Percentiles rank a stretch among this genome's conserved stretches.
These are phyloP conservation scores for Drosophila borealis DNA, from an alignment of 2,888 invertebrate species.

Conservation along the genomic window DNA sequence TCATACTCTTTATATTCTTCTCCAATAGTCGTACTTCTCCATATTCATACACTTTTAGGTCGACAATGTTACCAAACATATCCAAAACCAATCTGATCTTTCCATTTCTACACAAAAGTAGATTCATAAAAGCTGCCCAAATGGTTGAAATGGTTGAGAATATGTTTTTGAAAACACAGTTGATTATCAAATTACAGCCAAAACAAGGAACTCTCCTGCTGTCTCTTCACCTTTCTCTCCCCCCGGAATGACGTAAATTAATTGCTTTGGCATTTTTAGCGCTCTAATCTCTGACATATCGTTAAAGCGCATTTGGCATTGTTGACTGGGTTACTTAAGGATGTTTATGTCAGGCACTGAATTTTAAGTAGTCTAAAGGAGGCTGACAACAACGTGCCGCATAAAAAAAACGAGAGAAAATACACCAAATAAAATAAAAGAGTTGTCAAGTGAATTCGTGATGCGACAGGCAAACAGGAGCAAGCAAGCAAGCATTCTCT, in stretches of 20 bases:
- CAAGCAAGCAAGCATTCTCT: not conserved
- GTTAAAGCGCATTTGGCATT: conserved; percentile 73
- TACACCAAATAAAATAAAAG: conserved; percentile 55
- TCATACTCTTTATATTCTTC: no score
- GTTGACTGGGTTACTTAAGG: conserved; percentile 68
- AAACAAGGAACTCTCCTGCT: not conserved
- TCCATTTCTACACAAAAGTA: not conserved
- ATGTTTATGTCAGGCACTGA: conserved; percentile 77
- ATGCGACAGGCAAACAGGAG: conserved; percentile 49
- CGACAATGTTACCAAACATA: no score
- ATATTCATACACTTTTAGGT: no score
- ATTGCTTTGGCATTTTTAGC: conserved; percentile 57
- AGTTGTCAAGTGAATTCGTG: conserved; percentile 79
- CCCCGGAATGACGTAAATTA: conserved; percentile 57
- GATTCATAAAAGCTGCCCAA: not conserved
- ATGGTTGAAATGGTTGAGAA: not conserved
- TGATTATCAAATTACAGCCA: conserved; percentile 19
- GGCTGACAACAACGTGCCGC: conserved; percentile 50
- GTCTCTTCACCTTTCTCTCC: not conserved
- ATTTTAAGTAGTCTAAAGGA: conserved; percentile 73
- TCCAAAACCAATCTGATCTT: no score
- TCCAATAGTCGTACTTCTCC: no score
- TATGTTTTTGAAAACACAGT: conserved; percentile 6
- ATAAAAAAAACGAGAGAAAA: conserved; percentile 25
- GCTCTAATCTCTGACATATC: conserved; percentile 75